A percentile compares a stretch with the other conserved stretches of the same genome.
phyloP scores from a whole-genome alignment of 2,113 vertebrate species.

The Myotis yumanensis region DNA sequence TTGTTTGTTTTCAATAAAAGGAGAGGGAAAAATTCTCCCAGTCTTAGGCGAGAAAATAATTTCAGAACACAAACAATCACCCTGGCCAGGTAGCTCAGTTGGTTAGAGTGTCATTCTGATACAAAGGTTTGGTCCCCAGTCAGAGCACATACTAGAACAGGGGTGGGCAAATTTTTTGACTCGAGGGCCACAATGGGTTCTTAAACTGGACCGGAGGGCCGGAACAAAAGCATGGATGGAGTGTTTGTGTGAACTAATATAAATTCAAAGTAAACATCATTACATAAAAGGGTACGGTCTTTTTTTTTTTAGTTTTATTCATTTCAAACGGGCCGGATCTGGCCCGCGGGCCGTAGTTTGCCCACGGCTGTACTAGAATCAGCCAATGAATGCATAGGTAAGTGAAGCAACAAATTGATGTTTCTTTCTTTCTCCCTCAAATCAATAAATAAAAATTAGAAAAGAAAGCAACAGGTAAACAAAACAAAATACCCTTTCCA shows the following conservation, averaged over 20 bases:
- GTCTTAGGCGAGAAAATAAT: not conserved
- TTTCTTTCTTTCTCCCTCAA: not conserved
- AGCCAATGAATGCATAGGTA: not conserved
- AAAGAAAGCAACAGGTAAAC: not conserved
- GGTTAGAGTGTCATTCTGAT: not conserved
- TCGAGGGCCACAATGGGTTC: too few species aligned
- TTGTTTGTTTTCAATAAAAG: not conserved
- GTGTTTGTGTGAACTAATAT: too few species aligned
- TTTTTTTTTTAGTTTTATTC: too few species aligned
- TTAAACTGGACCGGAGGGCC: too few species aligned
- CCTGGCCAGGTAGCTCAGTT: not conserved
- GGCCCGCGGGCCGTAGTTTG: too few species aligned
- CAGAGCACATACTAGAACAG: not conserved
- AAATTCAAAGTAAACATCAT: too few species aligned
- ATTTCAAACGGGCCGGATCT: too few species aligned
- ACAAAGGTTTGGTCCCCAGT: not conserved
- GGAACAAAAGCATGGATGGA: too few species aligned
- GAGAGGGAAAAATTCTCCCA: not conserved
- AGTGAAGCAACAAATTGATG: not conserved
- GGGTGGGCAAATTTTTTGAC: too few species aligned
- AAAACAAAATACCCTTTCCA: not conserved
- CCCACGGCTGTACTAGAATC: not conserved
- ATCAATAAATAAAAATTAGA: not conserved
- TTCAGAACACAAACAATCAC: not conserved
- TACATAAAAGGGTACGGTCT: too few species aligned